These are phyloP conservation scores for Paradisaea rubra DNA, from an alignment of 2,113 vertebrate genomes.

Conservation along the genomic window DNA sequence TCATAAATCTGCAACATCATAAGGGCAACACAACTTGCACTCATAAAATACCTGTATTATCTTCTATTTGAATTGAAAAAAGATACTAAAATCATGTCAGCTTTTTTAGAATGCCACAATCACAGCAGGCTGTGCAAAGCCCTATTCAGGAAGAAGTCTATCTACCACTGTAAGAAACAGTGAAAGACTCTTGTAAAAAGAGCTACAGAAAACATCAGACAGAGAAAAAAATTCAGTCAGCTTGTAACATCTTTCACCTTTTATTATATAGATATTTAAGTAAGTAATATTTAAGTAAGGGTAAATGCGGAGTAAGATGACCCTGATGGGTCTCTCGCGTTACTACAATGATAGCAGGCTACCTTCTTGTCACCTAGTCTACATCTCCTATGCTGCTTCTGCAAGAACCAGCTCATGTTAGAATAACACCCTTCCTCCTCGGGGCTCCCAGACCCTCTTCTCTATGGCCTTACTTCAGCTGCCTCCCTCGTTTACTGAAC, in stretches of 20 bases:
- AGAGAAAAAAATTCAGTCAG: not conserved
- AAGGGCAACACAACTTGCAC: not conserved
- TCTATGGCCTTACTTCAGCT: not conserved
- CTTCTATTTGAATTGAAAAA: not conserved
- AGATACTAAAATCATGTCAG: not conserved
- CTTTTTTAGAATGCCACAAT: not conserved
- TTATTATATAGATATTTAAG: not conserved
- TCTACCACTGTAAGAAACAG: not conserved
- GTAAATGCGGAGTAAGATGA: not conserved
- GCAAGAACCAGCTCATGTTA: not conserved
- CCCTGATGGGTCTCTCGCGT: rapidly evolving
- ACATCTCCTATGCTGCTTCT: not conserved
- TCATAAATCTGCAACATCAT: not conserved
- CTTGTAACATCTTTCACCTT: not conserved
- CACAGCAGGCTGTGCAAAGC: not conserved
- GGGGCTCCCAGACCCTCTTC: not conserved
- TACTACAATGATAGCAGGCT: not conserved
- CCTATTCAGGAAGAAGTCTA: not conserved
- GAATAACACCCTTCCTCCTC: not conserved
- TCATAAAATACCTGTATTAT: not conserved
- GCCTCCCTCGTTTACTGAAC: not conserved
- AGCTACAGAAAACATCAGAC: not conserved
- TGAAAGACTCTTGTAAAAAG: not conserved
- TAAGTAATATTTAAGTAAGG: not conserved
- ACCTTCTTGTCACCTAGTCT: not conserved